phyloP scores from a whole-genome alignment of 2,113 vertebrate genomes.

The Labeo catla region DNA sequence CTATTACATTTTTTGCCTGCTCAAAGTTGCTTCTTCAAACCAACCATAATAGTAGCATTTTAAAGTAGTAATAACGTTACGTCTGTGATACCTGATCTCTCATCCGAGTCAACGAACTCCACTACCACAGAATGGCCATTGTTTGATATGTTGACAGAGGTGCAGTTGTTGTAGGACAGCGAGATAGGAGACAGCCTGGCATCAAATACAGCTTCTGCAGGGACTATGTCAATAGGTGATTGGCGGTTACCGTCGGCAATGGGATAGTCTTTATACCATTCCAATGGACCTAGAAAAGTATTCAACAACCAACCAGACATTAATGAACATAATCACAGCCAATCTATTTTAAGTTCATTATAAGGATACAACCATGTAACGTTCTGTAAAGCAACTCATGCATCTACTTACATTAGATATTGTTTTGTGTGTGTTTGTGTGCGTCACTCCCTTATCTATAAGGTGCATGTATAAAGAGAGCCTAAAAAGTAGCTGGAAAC shows the following conservation, averaged over 20 bases:
- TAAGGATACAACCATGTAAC: not conserved
- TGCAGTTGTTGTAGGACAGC: constrained; percentile 84
- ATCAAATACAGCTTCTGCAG: constrained; percentile 82
- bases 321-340: not conserved
- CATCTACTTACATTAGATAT: not conserved
- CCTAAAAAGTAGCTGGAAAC: too few relatives aligned
- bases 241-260: constrained; percentile 87
- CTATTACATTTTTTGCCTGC: not conserved
- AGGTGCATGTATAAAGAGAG: not conserved
- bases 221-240: constrained; percentile 92
- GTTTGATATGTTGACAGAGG: constrained; percentile 87
- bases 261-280: constrained; percentile 88
- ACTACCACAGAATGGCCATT: constrained; percentile 94
- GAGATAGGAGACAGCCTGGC: constrained; percentile 78
- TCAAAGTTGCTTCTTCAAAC: not conserved
- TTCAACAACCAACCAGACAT: not conserved
- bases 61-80: not conserved
- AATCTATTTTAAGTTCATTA: not conserved
- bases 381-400: not conserved
- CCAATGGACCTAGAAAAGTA: constrained; percentile 80
- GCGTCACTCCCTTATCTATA: too few relatives aligned
- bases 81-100: constrained; percentile 78
- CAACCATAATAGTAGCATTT: too few relatives aligned
- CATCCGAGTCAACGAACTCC: constrained; percentile 88
- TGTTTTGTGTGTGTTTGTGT: not conserved